Evolutionary conservation across 35 echinoderm and acorn worm species (phyloP).

Genomic region (Lytechinus pictus): DNA sequence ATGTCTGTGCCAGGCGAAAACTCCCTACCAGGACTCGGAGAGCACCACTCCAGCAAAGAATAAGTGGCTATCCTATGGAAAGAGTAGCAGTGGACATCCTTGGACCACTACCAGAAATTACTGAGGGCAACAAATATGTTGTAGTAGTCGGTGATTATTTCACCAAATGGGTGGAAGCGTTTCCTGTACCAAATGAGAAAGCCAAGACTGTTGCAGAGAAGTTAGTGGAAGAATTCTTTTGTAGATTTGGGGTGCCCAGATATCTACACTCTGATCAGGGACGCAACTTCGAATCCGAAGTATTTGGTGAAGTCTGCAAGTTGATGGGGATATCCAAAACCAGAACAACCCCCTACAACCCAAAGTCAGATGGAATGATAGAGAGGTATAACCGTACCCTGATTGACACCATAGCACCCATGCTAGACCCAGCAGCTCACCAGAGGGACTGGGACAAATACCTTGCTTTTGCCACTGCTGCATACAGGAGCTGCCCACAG

Average conservation of each 20-base stretch:
- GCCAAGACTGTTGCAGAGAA: conserved; percentile 51
- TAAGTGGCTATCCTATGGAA: conserved; percentile 34
- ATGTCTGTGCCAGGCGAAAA: conserved; percentile 27
- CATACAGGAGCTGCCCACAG: conserved; percentile 65
- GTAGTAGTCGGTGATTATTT: conserved; percentile 37
- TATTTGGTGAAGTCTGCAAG: conserved; percentile 55
- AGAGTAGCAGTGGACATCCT: conserved; percentile 43
- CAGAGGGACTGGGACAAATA: conserved; percentile 70
- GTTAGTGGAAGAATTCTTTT: conserved; percentile 53
- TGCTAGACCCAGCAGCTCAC: background rate
- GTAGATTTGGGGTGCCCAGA: conserved; percentile 57
- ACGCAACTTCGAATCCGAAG: conserved; percentile 49
- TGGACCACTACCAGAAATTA: conserved; percentile 22
- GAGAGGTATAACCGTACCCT: conserved; percentile 63
- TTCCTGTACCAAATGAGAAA: conserved; percentile 33
- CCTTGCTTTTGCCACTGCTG: conserved; percentile 52
- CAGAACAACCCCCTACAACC: conserved; percentile 59
- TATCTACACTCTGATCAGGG: conserved; percentile 71
- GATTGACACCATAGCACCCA: conserved; percentile 37
- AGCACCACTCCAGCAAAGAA: conserved; percentile 44
- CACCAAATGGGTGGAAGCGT: conserved; percentile 50
- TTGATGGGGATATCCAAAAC: conserved; percentile 44
- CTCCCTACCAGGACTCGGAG: background rate
- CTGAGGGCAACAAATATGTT: conserved; percentile 35
- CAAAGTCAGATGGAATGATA: conserved; percentile 60